These are phyloP conservation scores for Dicrostonyx torquatus DNA, from an alignment of 2,797 vertebrate genomes.

Conservation along the genomic window DNA sequence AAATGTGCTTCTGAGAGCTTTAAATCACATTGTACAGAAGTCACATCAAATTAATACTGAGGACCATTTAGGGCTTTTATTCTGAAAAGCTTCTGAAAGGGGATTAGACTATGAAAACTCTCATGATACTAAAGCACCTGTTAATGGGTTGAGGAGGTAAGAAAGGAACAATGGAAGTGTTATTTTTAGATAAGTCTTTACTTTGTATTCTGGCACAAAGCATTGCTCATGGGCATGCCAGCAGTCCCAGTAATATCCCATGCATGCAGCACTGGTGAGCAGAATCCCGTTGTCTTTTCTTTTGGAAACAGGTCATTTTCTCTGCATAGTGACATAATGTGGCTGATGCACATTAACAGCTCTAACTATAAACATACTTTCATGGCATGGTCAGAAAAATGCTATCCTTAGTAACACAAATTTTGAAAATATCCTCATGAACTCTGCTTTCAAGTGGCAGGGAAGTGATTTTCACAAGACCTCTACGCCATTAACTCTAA, in stretches of 20 bases:
- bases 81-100: slow-evolving; percentile 98
- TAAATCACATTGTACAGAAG: slow-evolving; percentile 98
- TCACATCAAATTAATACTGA: slow-evolving; percentile 99
- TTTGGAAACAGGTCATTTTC: slow-evolving; percentile 75
- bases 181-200: slow-evolving; percentile 90
- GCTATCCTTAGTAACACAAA: not conserved
- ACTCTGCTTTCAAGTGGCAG: slow-evolving; percentile 4
- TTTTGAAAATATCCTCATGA: slow-evolving; percentile 45
- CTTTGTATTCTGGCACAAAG: slow-evolving; percentile 88
- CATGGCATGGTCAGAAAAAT: not conserved
- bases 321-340: slow-evolving; percentile 73
- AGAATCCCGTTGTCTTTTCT: slow-evolving; percentile 73
- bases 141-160: slow-evolving; percentile 90
- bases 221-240: slow-evolving; percentile 82
- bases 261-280: slow-evolving; percentile 78
- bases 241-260: slow-evolving; percentile 81
- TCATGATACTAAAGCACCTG: slow-evolving; percentile 98
- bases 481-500: slow-evolving; percentile 53
- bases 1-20: slow-evolving; percentile 93
- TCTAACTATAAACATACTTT: slow-evolving; percentile 50
- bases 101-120: slow-evolving; percentile 99
- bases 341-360: slow-evolving; percentile 74
- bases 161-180: slow-evolving; percentile 89
- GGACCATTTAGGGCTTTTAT: slow-evolving; percentile 98
- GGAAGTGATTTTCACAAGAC: slow-evolving; percentile 15